These are phyloP conservation scores for Procambarus clarkii DNA, from an alignment of 1,140 invertebrate genomes.

Conservation along the genomic window DNA sequence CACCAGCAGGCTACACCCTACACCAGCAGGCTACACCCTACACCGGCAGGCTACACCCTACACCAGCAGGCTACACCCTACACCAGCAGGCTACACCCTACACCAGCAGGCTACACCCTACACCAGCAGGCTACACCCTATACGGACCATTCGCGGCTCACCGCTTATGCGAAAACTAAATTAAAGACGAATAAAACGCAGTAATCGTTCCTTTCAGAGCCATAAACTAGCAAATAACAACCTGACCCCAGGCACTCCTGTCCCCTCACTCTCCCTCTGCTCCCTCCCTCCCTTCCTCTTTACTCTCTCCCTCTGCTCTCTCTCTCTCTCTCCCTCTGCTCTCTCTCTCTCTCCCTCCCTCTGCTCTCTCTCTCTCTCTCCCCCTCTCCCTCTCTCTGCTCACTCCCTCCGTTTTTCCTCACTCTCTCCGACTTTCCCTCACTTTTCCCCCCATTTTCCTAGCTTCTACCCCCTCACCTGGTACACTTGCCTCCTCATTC, in stretches of 20 bases:
- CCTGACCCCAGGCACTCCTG: neutral
- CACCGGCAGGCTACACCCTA: neutral
- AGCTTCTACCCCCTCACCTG: no score
- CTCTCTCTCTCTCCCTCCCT: neutral
- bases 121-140: neutral
- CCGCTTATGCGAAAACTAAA: conserved; percentile 31
- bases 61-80: neutral
- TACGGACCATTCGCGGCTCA: neutral
- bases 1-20: neutral
- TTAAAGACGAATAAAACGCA: conserved; percentile 20
- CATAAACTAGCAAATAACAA: conserved; percentile 27
- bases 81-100: neutral
- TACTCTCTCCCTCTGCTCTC: neutral
- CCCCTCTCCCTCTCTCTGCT: neutral
- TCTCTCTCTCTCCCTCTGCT: neutral
- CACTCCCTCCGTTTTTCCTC: no score
- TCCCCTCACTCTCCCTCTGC: neutral
- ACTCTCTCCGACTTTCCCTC: no score
- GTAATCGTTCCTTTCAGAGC: conserved; percentile 36
- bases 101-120: neutral
- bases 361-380: neutral
- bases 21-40: neutral
- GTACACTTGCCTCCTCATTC: no score
- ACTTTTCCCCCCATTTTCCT: no score
- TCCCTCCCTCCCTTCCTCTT: neutral